Evolutionary conservation across 2,888 invertebrate genomes (phyloP).

Genomic region (Biston betularia): DNA sequence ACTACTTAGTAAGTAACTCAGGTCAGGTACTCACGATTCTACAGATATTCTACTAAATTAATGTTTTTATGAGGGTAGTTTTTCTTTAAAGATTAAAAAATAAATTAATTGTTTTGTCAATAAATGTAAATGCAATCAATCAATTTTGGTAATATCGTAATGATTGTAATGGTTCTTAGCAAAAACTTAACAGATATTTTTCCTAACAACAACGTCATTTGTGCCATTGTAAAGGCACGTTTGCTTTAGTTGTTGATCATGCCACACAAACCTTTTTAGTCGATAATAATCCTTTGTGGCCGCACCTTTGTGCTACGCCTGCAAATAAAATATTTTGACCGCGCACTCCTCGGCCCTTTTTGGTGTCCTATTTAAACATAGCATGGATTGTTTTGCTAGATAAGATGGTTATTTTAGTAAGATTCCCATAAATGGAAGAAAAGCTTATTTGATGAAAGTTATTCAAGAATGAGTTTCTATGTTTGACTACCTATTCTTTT

Average conservation of each 20-base stretch:
- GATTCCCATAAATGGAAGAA: background rate
- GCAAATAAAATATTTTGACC: constrained; percentile 76
- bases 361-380: constrained; percentile 59
- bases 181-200: constrained; percentile 13
- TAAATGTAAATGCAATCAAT: constrained; percentile 35
- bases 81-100: no score
- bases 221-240: constrained; percentile 26
- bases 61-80: constrained; percentile 14
- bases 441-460: constrained; percentile 2
- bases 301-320: constrained; percentile 60
- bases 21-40: background rate
- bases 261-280: constrained; percentile 67
- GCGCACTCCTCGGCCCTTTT: constrained; percentile 49
- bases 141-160: constrained; percentile 6
- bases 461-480: background rate
- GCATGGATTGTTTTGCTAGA: constrained; percentile 8
- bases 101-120: constrained; percentile 40
- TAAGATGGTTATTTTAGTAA: no score
- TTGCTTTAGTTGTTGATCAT: constrained; percentile 67
- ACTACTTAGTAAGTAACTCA: background rate
- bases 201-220: constrained; percentile 18
- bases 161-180: constrained; percentile 6
- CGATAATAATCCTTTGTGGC: constrained; percentile 29
- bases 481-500: no score
- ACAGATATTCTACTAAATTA: no score